Evolutionary conservation across 2,888 invertebrate species (phyloP).

Genomic region (Selenia dentaria): DNA sequence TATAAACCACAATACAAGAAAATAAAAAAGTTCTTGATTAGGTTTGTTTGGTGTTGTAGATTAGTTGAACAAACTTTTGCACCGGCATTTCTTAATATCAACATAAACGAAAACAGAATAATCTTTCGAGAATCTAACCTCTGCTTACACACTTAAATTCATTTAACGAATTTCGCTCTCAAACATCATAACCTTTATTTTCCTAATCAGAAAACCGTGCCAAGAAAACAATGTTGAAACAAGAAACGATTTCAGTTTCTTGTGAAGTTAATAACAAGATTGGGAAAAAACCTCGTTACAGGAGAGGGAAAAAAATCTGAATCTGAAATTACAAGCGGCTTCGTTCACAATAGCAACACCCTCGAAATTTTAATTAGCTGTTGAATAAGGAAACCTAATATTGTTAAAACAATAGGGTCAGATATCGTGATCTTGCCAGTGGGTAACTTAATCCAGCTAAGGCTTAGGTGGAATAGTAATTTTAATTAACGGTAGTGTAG

Average conservation of each 20-base stretch:
- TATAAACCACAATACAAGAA: no score
- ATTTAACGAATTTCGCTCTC: background rate
- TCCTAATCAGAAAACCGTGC: slow-evolving; percentile 8
- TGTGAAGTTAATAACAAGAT: slow-evolving; percentile 16
- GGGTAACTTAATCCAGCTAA: no score
- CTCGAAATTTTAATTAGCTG: slow-evolving; percentile 24
- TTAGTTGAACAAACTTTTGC: no score
- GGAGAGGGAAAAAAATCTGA: slow-evolving; percentile 7
- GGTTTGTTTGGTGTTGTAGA: no score
- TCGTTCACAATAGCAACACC: slow-evolving; percentile 17
- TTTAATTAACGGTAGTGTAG: no score
- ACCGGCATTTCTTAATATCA: no score
- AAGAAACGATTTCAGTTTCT: slow-evolving; percentile 3
- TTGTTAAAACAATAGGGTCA: slow-evolving; percentile 1
- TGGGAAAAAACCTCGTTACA: slow-evolving; percentile 19
- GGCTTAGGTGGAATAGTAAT: no score
- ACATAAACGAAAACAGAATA: no score
- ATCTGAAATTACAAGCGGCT: slow-evolving; percentile 23
- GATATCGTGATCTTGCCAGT: no score
- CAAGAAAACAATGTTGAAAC: slow-evolving; percentile 4
- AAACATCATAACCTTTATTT: slow-evolving; percentile 1
- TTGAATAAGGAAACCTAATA: slow-evolving; percentile 16
- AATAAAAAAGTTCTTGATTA: no score
- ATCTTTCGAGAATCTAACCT: no score
- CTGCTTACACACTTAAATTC: no score